These are phyloP conservation scores for Mormyrops attenuatus DNA, from an alignment of 2,797 vertebrate species.

Conservation along the genomic window DNA sequence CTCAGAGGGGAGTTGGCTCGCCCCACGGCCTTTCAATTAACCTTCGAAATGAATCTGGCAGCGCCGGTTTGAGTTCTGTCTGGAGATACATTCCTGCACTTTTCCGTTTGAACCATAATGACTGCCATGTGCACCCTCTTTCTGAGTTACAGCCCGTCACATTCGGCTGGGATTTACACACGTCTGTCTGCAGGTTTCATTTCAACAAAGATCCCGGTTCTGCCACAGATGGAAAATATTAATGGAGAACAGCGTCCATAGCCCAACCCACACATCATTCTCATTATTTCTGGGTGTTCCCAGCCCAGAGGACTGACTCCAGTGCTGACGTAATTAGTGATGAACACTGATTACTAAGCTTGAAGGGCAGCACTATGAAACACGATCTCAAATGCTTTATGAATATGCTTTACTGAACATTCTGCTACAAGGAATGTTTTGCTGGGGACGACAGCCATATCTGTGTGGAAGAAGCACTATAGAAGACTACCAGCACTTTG, in stretches of 20 bases:
- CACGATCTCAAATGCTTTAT: not conserved
- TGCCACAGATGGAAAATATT: not conserved
- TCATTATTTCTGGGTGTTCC: conserved; percentile 2
- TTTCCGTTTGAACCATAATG: not conserved
- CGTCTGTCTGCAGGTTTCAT: not conserved
- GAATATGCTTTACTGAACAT: not conserved
- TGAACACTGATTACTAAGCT: not conserved
- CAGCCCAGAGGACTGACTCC: not conserved
- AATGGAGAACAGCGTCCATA: not conserved
- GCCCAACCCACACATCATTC: not conserved
- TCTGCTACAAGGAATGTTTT: not conserved
- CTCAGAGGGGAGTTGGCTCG: not conserved
- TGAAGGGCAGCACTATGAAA: not conserved
- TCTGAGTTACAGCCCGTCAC: not conserved
- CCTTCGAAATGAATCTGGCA: not conserved
- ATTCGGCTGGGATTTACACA: not conserved
- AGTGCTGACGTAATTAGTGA: conserved; percentile 1
- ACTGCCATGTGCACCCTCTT: not conserved
- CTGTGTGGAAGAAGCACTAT: not conserved
- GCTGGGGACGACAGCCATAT: not conserved
- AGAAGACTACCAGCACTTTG: not conserved
- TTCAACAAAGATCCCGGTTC: not conserved
- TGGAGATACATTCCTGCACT: not conserved
- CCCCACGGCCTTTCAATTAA: not conserved
- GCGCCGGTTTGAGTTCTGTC: not conserved